phyloP scores from a whole-genome alignment of 2,797 vertebrate species.

The Telmatherina bonti region DNA sequence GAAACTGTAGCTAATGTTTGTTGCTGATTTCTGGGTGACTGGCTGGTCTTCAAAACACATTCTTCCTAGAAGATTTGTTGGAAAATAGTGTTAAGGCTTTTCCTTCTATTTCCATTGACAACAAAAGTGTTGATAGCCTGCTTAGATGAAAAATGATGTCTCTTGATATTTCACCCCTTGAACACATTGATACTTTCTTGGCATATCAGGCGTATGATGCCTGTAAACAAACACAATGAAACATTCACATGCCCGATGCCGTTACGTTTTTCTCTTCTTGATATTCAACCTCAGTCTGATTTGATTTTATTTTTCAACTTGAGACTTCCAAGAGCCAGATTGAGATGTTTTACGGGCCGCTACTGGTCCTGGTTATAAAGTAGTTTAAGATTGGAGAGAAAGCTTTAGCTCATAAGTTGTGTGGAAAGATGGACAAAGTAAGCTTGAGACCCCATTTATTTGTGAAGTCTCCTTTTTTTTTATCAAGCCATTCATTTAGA shows the following conservation, averaged over 20 bases:
- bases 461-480: too few relatives aligned
- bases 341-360: not conserved
- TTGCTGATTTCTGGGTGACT: not conserved
- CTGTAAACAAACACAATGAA: not conserved
- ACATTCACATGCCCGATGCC: not conserved
- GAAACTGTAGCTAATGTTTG: not conserved
- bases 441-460: too few relatives aligned
- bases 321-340: not conserved
- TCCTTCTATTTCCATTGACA: not conserved
- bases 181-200: not conserved
- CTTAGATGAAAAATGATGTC: not conserved
- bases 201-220: not conserved
- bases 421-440: not conserved
- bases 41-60: not conserved
- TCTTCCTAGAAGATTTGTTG: not conserved
- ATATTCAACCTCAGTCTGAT: not conserved
- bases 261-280: not conserved
- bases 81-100: not conserved
- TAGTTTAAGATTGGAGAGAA: not conserved
- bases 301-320: not conserved
- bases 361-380: not conserved
- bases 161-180: too few relatives aligned
- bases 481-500: too few relatives aligned
- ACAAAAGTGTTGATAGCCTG: not conserved
- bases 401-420: not conserved